phyloP scores from a whole-genome alignment of 2,888 invertebrate genomes.

The Sesamia inferens region DNA sequence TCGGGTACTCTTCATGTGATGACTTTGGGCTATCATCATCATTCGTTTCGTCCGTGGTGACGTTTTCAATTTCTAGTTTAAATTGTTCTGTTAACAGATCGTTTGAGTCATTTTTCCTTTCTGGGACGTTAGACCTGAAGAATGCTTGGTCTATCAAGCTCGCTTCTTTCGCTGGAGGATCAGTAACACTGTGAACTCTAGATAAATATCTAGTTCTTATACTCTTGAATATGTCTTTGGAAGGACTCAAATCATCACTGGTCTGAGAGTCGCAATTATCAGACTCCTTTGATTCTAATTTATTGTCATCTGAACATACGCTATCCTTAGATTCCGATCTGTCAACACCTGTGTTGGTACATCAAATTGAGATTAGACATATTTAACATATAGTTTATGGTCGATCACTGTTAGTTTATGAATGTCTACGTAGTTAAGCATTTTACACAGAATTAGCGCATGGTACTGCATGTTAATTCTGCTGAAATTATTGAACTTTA shows the following conservation, averaged over 20 bases:
- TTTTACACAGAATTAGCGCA: conserved; percentile 85
- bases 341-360: conserved; percentile 87
- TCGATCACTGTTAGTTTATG: conserved; percentile 73
- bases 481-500: conserved; percentile 49
- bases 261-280: conserved; percentile 73
- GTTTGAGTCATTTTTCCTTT: conserved; percentile 61
- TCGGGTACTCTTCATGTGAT: conserved; percentile 59
- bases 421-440: conserved; percentile 72
- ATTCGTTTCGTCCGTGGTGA: conserved; percentile 82
- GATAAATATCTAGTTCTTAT: conserved; percentile 85
- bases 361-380: conserved; percentile 83
- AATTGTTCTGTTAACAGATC: conserved; percentile 58
- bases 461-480: conserved; percentile 80
- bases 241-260: conserved; percentile 75
- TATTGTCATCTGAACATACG: conserved; percentile 79
- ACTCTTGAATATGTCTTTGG: conserved; percentile 83
- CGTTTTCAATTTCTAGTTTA: conserved; percentile 78
- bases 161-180: conserved; percentile 73
- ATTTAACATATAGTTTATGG: conserved; percentile 63
- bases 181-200: conserved; percentile 83
- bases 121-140: conserved; percentile 71
- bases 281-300: conserved; percentile 72
- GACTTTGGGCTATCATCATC: conserved; percentile 72
- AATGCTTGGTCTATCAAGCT: conserved; percentile 84
- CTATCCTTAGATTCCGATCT: conserved; percentile 84